phyloP scores from a whole-genome alignment of 1,140 invertebrate species.

The Sarcophaga peregrina region DNA sequence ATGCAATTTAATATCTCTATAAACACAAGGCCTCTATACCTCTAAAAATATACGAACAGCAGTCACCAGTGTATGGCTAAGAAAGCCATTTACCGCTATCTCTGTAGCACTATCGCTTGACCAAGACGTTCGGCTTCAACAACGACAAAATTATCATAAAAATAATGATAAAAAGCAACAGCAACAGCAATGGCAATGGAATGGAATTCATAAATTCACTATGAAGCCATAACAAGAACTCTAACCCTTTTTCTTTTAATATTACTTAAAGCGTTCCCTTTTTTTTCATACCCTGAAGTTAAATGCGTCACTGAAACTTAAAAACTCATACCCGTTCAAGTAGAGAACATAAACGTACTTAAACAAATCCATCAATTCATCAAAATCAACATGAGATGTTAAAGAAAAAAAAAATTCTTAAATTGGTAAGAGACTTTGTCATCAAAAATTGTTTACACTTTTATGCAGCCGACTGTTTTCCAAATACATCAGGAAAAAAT shows the following conservation, averaged over 20 bases:
- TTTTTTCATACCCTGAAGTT: background rate
- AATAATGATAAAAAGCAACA: constrained; percentile 26
- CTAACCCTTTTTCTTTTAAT: background rate
- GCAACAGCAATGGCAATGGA: background rate
- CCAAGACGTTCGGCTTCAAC: constrained; percentile 33
- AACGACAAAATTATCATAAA: constrained; percentile 41
- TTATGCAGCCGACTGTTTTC: background rate
- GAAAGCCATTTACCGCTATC: constrained; percentile 37
- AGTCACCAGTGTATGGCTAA: background rate
- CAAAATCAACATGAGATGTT: background rate
- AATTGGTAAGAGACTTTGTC: background rate
- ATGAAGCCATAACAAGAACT: background rate
- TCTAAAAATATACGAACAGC: background rate
- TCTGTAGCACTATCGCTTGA: constrained; percentile 31
- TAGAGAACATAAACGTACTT: too few species aligned
- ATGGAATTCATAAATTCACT: background rate
- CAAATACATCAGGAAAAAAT: too few species aligned
- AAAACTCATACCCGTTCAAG: too few species aligned
- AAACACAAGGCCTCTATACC: background rate
- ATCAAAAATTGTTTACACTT: background rate
- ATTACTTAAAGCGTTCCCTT: background rate
- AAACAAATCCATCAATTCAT: background rate
- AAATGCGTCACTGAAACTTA: background rate
- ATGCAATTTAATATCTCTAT: background rate
- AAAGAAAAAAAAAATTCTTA: background rate